Percentiles rank a stretch among this genome's conserved stretches.
Conservation (phyloP, 1,140 invertebrate species). For the Eurytemora carolleeae region DNA sequence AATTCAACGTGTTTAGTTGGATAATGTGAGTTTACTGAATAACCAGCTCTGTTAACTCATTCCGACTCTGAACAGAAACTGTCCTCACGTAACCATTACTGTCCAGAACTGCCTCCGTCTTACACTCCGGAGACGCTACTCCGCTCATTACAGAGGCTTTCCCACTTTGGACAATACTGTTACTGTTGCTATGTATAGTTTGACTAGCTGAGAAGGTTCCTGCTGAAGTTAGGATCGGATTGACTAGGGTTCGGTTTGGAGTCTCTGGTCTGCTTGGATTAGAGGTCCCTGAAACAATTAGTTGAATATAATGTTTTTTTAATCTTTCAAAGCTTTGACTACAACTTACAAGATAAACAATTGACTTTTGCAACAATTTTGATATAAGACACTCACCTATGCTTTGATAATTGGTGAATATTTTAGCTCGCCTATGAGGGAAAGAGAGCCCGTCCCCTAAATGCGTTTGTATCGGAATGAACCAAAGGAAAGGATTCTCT, state of each 20-base stretch:
- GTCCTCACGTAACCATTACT: neutral
- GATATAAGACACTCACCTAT: too few species aligned
- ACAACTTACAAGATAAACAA: too few species aligned
- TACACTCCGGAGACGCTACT: neutral
- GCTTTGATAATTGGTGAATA: neutral
- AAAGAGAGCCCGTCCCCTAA: conserved; percentile 10
- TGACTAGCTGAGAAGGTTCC: neutral
- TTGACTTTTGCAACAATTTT: too few species aligned
- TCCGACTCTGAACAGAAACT: neutral
- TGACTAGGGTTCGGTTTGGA: neutral
- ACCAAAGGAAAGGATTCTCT: conserved; percentile 57
- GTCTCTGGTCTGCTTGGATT: neutral
- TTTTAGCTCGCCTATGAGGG: neutral
- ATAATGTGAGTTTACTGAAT: too few species aligned
- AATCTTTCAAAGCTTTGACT: too few species aligned
- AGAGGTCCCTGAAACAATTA: neutral
- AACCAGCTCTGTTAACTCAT: too few species aligned
- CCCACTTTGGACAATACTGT: neutral
- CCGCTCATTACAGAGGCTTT: neutral
- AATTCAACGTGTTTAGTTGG: too few species aligned
- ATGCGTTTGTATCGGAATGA: conserved; percentile 73
- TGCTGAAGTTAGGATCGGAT: neutral
- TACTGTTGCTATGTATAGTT: neutral
- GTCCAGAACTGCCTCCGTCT: neutral
- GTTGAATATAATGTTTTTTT: too few species aligned